These are phyloP conservation scores for Patiria pectinifera DNA, from an alignment of 53 echinoderm and acorn worm species.

Conservation along the genomic window DNA sequence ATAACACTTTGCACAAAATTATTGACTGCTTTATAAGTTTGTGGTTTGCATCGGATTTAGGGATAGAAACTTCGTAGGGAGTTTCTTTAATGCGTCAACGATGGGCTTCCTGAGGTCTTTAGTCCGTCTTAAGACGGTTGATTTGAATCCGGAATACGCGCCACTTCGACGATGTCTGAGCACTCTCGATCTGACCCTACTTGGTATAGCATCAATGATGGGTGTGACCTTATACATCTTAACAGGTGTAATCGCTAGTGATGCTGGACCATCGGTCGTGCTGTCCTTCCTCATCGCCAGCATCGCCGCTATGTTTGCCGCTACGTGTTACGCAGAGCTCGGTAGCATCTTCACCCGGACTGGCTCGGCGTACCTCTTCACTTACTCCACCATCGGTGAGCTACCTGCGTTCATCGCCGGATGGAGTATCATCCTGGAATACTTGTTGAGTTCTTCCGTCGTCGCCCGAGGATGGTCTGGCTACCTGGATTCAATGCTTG, in stretches of 20 bases:
- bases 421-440: constrained; percentile 83
- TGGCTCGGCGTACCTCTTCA: constrained; percentile 80
- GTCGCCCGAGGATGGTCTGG: constrained; percentile 70
- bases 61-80: no score
- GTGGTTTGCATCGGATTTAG: no score
- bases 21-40: no score
- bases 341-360: constrained; percentile 73
- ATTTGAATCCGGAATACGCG: constrained; percentile 44
- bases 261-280: constrained; percentile 74
- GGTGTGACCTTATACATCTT: constrained; percentile 81
- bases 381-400: constrained; percentile 76
- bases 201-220: constrained; percentile 77
- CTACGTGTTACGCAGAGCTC: constrained; percentile 81
- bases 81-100: not conserved
- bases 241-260: constrained; percentile 73
- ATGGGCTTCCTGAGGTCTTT: constrained; percentile 47
- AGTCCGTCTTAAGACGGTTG: constrained; percentile 57
- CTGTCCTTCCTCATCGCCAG: constrained; percentile 71
- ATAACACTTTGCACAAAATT: no score
- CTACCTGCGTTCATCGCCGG: constrained; percentile 82
- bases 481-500: constrained; percentile 68
- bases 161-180: constrained; percentile 67
- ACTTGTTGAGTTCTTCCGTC: constrained; percentile 60
- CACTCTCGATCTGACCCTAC: constrained; percentile 64
- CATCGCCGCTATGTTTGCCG: constrained; percentile 69